Conservation (phyloP, 2,113 vertebrate genomes). For the Neogobius melanostomus region DNA sequence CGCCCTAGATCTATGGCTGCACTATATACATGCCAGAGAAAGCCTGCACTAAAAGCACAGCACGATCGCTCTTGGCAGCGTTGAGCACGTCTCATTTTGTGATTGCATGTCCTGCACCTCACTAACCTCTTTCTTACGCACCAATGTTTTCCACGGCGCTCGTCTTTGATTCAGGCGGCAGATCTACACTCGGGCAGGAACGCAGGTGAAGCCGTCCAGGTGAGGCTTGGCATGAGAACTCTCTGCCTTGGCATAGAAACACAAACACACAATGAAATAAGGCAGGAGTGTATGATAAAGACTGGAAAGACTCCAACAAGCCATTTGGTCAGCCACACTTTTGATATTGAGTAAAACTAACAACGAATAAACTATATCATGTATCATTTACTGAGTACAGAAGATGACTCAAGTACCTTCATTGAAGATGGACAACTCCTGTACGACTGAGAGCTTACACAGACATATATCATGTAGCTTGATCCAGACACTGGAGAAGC, state of each 20-base stretch:
- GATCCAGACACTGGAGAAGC: not conserved
- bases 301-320: constrained; percentile 58
- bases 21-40: constrained; percentile 5
- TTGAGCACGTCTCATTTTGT: constrained; percentile 18
- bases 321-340: constrained; percentile 40
- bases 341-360: constrained; percentile 26
- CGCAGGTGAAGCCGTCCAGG: constrained; percentile 72
- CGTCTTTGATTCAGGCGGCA: constrained; percentile 64
- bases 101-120: constrained; percentile 36
- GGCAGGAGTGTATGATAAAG: constrained; percentile 48
- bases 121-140: constrained; percentile 33
- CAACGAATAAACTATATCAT: constrained; percentile 30
- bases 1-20: not conserved
- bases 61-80: constrained; percentile 41
- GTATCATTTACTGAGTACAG: too few relatives aligned
- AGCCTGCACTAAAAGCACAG: constrained; percentile 19
- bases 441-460: too few relatives aligned
- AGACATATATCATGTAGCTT: not conserved
- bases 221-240: constrained; percentile 72
- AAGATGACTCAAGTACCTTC: too few relatives aligned
- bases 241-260: constrained; percentile 62
- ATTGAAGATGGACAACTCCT: too few relatives aligned
- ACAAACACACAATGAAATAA: constrained; percentile 57
- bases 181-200: constrained; percentile 71
- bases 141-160: constrained; percentile 28